phyloP scores from a whole-genome alignment of 1,140 invertebrate species.

The Drosophila sechellia region DNA sequence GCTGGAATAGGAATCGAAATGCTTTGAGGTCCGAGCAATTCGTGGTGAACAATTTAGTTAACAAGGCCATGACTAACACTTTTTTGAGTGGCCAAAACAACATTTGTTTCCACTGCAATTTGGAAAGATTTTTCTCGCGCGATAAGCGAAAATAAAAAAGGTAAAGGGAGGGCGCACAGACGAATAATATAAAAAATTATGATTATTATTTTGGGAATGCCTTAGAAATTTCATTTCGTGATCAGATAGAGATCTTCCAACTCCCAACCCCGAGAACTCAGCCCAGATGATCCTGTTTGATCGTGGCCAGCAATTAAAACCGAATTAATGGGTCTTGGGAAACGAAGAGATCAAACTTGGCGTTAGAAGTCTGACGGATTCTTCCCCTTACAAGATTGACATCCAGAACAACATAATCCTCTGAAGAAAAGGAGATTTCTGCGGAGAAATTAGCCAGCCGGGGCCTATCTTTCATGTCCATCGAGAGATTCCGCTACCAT shows the following conservation, averaged over 20 bases:
- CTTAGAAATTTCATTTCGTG: constrained; percentile 22
- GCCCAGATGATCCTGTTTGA: constrained; percentile 35
- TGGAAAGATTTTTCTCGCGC: constrained; percentile 74
- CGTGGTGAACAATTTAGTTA: constrained; percentile 82
- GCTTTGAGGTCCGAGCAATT: constrained; percentile 41
- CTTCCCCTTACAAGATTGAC: constrained; percentile 36
- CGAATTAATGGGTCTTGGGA: constrained; percentile 64
- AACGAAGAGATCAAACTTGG: constrained; percentile 22
- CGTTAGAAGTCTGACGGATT: constrained; percentile 23
- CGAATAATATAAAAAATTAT: constrained; percentile 40
- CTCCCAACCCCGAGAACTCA: constrained; percentile 1
- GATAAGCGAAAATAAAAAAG: constrained; percentile 62
- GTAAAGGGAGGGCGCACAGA: constrained; percentile 7
- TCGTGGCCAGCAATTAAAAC: constrained; percentile 64
- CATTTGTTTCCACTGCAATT: constrained; percentile 64
- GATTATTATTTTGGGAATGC: constrained; percentile 43
- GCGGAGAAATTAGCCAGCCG: constrained; percentile 27
- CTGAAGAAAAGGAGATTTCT: constrained; percentile 11
- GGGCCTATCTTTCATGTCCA: constrained; percentile 23
- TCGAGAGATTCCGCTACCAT: constrained; percentile 28
- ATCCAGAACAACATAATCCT: constrained; percentile 9
- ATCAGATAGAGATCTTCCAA: constrained; percentile 23
- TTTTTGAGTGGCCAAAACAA: constrained; percentile 70
- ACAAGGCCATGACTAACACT: constrained; percentile 83
- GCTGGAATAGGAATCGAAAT: constrained; percentile 19